Evolutionary conservation across 2,113 vertebrate genomes (phyloP).

Genomic region (Rafetus swinhoei): DNA sequence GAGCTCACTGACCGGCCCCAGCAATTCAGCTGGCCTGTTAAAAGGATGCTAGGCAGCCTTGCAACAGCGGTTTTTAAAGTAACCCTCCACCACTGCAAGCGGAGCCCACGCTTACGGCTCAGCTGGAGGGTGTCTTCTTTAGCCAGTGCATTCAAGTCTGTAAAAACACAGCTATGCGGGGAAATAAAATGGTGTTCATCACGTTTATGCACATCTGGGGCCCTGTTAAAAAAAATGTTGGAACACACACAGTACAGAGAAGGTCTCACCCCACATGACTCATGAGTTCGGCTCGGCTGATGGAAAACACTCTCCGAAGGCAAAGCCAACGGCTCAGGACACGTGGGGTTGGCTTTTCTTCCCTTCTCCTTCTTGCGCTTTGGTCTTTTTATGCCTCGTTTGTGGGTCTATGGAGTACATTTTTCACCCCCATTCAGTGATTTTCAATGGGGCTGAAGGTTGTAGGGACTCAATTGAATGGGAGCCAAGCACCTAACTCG

Average conservation of each 20-base stretch:
- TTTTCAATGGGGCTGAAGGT: neutral
- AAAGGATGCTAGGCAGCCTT: neutral
- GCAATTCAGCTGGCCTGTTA: neutral
- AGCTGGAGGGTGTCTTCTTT: accelerated
- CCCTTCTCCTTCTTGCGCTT: neutral
- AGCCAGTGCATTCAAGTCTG: accelerated
- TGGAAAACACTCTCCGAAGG: neutral
- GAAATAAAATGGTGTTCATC: accelerated
- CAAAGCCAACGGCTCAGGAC: neutral
- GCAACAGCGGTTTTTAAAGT: neutral
- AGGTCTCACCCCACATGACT: neutral
- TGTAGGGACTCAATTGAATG: neutral
- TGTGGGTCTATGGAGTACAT: neutral
- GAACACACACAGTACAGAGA: neutral
- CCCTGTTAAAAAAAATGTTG: neutral
- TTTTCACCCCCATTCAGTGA: neutral
- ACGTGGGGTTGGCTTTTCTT: neutral
- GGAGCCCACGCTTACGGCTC: neutral
- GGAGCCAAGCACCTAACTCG: neutral
- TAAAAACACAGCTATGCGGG: neutral
- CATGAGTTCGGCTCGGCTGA: neutral
- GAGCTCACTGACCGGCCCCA: neutral
- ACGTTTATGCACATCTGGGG: neutral
- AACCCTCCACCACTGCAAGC: accelerated
- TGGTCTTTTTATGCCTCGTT: neutral